Base-by-base conservation (phyloP, 2,113 vertebrate species). In the Orcinus orca region DNA sequence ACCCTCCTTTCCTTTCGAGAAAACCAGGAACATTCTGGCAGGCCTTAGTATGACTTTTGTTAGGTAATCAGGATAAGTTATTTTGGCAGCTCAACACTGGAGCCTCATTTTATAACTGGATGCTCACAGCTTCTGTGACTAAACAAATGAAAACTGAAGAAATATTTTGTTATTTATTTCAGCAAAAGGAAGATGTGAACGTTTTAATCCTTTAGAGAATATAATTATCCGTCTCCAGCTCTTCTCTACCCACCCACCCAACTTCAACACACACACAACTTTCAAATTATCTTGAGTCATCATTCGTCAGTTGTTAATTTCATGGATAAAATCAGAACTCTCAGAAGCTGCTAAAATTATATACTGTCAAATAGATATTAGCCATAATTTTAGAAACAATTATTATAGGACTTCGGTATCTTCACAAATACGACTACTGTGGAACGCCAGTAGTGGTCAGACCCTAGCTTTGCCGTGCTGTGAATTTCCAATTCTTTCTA, bases 71-170 rank as follows among this genome's bases (percentile, higher is more conserved):
- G 77, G 81, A 29, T 84, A 67, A 93, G 80, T 44, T 74, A 44
- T 71, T 91, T 90, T 31, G 88, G 47, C 60, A 76, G 38, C n/a
- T 96, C 44, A 17, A n/a, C 83, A 90, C 38, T 55, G 71, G 84
- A 97, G 55, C 87, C 63, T 95, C 17, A 9, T 90, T 90, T 87
- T 84, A 33, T 73, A 92, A 44, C 76, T 60, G 47, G 41, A 80
- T 85, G 71, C 71, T 85, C 76, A 55, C 20, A 77, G 58, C 55
- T 65, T 60, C 41, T 53, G 33, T 36, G 70, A 88, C 36, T 6
- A 47, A 85, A 55, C 44, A 44, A 86, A 88, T 6, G 55, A 53
- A 95, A 82, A 65, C 53, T 20, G 44, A 47, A n/a, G 81, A n/a
- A 20, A 31, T 8, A 7, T 71, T 88, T 76, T 53, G 20, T 88